These are phyloP conservation scores for Pandemis cinnamomeana DNA, from an alignment of 2,888 invertebrate species.

Conservation along the genomic window DNA sequence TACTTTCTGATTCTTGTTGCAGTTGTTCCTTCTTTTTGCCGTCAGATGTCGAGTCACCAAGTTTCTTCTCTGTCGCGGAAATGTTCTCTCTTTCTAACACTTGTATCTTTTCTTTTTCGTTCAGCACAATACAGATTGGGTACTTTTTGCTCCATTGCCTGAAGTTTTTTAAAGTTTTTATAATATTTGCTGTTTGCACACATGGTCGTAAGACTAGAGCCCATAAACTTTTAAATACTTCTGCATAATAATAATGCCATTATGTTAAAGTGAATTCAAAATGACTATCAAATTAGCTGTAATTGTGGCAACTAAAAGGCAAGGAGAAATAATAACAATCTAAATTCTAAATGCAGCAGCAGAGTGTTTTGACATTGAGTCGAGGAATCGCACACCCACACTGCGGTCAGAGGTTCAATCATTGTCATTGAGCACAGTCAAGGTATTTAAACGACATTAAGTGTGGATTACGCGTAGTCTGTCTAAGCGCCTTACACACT, in stretches of 20 bases:
- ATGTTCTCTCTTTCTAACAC: slow-evolving; percentile 73
- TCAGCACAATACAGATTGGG: slow-evolving; percentile 91
- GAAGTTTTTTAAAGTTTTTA: slow-evolving; percentile 43
- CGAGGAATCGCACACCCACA: not conserved
- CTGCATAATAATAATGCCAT: too few species aligned
- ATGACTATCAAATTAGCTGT: too few species aligned
- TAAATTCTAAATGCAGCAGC: not conserved
- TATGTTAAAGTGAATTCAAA: not conserved
- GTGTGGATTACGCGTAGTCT: not conserved
- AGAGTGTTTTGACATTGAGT: slow-evolving; percentile 4
- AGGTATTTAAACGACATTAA: slow-evolving; percentile 1
- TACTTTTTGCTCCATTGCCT: slow-evolving; percentile 97
- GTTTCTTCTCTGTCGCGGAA: slow-evolving; percentile 61
- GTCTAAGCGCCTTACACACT: not conserved
- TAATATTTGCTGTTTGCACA: not conserved
- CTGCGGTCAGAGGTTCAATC: not conserved
- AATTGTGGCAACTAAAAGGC: not conserved
- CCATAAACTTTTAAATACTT: too few species aligned
- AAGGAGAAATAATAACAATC: not conserved
- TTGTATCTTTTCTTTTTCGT: slow-evolving; percentile 78
- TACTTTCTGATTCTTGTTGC: slow-evolving; percentile 69
- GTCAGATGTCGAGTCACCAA: slow-evolving; percentile 59
- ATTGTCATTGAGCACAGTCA: not conserved
- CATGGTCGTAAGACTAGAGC: too few species aligned
- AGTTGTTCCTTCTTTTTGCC: slow-evolving; percentile 63